Conservation (phyloP, 1,140 invertebrate species). For the Drosophila willistoni region DNA sequence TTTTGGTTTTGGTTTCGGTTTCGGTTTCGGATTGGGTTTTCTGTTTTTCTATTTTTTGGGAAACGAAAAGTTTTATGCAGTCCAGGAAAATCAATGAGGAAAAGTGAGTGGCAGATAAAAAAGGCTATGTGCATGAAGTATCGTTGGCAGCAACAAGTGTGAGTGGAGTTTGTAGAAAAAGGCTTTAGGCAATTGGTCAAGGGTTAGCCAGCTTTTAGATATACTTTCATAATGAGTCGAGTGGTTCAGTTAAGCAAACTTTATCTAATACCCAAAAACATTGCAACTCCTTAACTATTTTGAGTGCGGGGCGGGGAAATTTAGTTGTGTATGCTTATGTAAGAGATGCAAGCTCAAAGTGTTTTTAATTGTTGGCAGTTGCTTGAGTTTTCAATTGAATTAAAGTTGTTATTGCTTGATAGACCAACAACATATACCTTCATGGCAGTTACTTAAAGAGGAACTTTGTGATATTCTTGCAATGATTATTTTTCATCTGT, state of each 20-base stretch:
- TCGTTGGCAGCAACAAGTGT: slow-evolving; percentile 10
- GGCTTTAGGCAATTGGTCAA: background rate
- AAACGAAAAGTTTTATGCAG: background rate
- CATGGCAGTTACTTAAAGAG: background rate
- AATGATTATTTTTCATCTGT: slow-evolving; percentile 6
- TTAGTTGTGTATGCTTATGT: no score
- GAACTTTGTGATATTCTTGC: background rate
- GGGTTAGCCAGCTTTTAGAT: slow-evolving; percentile 5
- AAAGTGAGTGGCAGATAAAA: background rate
- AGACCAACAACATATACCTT: background rate
- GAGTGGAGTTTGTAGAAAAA: background rate
- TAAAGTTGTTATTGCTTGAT: background rate
- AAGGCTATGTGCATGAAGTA: background rate
- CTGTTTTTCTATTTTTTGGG: background rate
- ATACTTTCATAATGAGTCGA: background rate
- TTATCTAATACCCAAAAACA: background rate
- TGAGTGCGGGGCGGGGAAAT: no score
- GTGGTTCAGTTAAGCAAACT: background rate
- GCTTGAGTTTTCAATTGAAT: no score
- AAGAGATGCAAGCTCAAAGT: no score
- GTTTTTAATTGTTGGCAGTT: no score
- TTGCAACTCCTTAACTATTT: background rate
- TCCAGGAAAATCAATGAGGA: background rate
- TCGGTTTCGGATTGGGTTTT: background rate
- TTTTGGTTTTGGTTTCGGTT: background rate